Evolutionary conservation across 2,113 vertebrate species (phyloP).

Genomic region (Gallinago undulata): DNA sequence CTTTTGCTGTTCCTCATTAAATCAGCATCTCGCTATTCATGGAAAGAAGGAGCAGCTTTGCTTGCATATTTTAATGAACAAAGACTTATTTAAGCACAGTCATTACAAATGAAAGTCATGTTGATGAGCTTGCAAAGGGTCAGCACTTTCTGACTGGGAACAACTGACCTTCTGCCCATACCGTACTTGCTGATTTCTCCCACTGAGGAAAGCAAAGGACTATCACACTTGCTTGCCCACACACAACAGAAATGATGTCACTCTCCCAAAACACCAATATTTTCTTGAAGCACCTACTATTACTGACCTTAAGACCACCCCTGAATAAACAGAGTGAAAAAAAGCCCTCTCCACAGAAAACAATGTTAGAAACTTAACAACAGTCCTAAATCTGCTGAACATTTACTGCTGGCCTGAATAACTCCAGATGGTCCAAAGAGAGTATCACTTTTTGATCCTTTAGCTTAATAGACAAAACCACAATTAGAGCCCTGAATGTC

Average conservation of each 20-base stretch:
- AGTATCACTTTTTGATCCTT: conserved; percentile 68
- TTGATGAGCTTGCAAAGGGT: conserved; percentile 64
- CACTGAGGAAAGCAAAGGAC: conserved; percentile 44
- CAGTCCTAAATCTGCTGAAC: conserved; percentile 43
- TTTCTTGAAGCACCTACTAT: conserved; percentile 61
- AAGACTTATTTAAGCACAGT: conserved; percentile 62
- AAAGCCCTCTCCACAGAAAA: neutral
- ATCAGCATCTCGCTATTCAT: conserved; percentile 7
- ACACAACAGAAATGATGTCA: conserved; percentile 58
- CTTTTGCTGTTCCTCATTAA: conserved; percentile 47
- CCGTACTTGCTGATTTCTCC: conserved; percentile 43
- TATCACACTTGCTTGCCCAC: conserved; percentile 56
- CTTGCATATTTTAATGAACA: conserved; percentile 64
- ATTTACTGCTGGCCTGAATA: conserved; percentile 63
- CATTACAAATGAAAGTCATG: conserved; percentile 62
- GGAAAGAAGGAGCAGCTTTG: conserved; percentile 45
- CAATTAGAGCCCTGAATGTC: conserved; percentile 71
- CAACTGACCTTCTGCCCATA: conserved; percentile 59
- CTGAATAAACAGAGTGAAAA: conserved; percentile 35
- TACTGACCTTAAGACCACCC: conserved; percentile 65
- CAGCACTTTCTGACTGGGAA: conserved; percentile 60
- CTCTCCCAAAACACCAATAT: conserved; percentile 46
- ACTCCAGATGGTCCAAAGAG: conserved; percentile 65
- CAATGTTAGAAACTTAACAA: conserved; percentile 48
- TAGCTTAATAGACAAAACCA: conserved; percentile 67